These are phyloP conservation scores for Stichopus horrens DNA, from an alignment of 53 echinoderm and acorn worm species.

Conservation along the genomic window DNA sequence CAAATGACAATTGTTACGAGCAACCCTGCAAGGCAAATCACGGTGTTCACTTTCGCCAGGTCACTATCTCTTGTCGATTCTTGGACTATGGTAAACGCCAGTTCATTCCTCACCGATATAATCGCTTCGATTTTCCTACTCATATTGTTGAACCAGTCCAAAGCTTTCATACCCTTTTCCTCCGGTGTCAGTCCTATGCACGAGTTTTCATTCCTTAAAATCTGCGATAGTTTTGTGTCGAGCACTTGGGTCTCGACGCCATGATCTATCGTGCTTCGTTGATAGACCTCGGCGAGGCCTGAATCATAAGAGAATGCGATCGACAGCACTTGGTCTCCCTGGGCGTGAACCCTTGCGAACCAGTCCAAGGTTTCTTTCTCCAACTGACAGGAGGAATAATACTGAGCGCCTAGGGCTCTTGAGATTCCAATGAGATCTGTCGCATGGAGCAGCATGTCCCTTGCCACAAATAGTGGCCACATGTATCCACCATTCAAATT, in stretches of 20 bases:
- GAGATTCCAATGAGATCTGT: constrained; percentile 70
- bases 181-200: background rate
- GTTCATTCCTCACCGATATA: background rate
- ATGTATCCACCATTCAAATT: constrained; percentile 49
- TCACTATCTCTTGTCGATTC: background rate
- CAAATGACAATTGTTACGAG: constrained; percentile 51
- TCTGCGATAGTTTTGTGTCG: background rate
- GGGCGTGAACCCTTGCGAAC: constrained; percentile 54
- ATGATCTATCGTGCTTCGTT: background rate
- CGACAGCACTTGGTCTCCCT: constrained; percentile 46
- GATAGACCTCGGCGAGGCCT: background rate
- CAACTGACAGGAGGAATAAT: constrained; percentile 65
- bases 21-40: constrained; percentile 44
- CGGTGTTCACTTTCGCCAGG: background rate
- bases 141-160: constrained; percentile 59
- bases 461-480: constrained; percentile 62
- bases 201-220: background rate
- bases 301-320: constrained; percentile 12
- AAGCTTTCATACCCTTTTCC: background rate
- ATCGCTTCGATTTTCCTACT: constrained; percentile 38
- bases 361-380: constrained; percentile 36
- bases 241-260: background rate
- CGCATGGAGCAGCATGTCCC: constrained; percentile 60
- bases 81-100: background rate
- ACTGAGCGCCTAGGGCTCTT: constrained; percentile 71